Percentiles rank a stretch among this genome's conserved stretches.
Evolutionary conservation across 1,140 invertebrate species (phyloP).

Genomic region (Diplogasteroides magnus): DNA sequence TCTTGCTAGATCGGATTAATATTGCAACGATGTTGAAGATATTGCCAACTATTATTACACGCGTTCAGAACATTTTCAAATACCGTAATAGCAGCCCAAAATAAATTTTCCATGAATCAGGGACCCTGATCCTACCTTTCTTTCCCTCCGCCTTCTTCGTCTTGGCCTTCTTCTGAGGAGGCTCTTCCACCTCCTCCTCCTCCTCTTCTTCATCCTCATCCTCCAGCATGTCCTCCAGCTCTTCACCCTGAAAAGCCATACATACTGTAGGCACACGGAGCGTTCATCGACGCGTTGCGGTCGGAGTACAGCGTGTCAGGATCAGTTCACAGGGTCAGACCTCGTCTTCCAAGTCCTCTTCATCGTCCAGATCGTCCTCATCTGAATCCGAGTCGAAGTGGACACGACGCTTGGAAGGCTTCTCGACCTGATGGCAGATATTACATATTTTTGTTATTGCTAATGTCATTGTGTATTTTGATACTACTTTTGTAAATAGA

Average conservation of each 20-base stretch:
- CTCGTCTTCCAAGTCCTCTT: constrained; percentile 16
- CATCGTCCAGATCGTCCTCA: constrained; percentile 7
- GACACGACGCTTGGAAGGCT: neutral
- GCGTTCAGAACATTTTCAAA: too few relatives aligned
- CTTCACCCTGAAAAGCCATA: neutral
- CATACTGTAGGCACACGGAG: neutral
- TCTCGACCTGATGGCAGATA: constrained; percentile 4
- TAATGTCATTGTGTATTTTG: too few relatives aligned
- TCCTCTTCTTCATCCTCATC: constrained; percentile 12
- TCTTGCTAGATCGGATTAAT: too few relatives aligned
- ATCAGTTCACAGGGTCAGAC: constrained; percentile 19
- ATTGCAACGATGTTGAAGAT: too few relatives aligned
- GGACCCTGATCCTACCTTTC: neutral
- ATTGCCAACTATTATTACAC: neutral
- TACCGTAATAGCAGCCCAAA: too few relatives aligned
- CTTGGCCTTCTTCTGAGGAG: constrained; percentile 5
- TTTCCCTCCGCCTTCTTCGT: constrained; percentile 6
- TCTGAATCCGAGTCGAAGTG: constrained; percentile 1
- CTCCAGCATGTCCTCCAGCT: neutral
- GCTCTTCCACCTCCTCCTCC: constrained; percentile 9
- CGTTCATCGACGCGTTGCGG: neutral
- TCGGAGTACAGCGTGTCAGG: neutral
- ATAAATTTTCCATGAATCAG: neutral
- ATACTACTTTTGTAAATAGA: too few relatives aligned
- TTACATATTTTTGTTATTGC: too few relatives aligned